phyloP scores from a whole-genome alignment of 2,888 invertebrate species.

The Apodemia mormo region DNA sequence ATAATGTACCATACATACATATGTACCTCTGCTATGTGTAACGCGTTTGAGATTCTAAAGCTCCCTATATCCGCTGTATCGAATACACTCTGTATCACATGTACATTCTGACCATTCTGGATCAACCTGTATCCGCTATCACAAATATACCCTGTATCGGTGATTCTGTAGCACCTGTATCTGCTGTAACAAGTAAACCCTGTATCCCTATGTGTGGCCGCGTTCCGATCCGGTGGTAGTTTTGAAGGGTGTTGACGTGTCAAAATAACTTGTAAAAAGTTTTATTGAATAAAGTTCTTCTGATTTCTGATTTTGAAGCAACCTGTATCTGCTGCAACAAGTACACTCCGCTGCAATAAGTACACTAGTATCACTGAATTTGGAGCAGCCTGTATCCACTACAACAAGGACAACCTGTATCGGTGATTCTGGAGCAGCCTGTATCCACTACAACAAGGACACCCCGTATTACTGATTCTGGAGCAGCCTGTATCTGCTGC shows the following conservation, averaged over 20 bases:
- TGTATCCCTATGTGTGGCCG: not conserved
- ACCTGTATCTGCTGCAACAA: conserved; percentile 21
- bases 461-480: not conserved
- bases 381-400: not conserved
- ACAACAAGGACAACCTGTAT: not conserved
- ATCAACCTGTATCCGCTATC: not conserved
- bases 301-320: too few relatives aligned
- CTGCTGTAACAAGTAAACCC: not conserved
- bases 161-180: not conserved
- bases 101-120: not conserved
- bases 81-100: not conserved
- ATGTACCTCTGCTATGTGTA: too few relatives aligned
- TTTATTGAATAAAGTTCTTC: too few relatives aligned
- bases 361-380: not conserved
- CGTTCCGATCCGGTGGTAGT: too few relatives aligned
- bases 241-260: too few relatives aligned
- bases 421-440: not conserved
- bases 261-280: too few relatives aligned
- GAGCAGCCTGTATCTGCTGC: conserved; percentile 17
- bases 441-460: not conserved
- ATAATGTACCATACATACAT: too few relatives aligned
- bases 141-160: not conserved
- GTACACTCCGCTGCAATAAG: too few relatives aligned
- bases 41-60: not conserved
- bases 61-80: not conserved